A percentile compares a stretch with the other conserved stretches of the same genome.
These are phyloP conservation scores for Hyphantria cunea DNA, from an alignment of 1,140 invertebrate genomes.

Conservation along the genomic window DNA sequence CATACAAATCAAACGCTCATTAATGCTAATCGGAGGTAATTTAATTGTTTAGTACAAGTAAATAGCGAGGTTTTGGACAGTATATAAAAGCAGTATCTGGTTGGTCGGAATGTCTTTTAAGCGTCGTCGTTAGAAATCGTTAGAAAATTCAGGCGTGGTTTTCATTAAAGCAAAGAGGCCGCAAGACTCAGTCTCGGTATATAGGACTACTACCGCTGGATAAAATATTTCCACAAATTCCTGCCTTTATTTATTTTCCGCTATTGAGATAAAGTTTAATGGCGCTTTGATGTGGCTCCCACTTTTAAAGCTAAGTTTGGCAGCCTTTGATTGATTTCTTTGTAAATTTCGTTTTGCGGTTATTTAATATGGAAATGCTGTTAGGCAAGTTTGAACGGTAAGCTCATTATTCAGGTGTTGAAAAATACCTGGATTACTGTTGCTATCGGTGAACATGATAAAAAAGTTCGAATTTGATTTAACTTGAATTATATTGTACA, in stretches of 20 bases:
- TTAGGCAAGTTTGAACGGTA: slow-evolving; percentile 28
- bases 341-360: slow-evolving; percentile 50
- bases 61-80: neutral
- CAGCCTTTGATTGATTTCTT: slow-evolving; percentile 72
- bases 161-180: slow-evolving; percentile 73
- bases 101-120: slow-evolving; percentile 45
- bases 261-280: slow-evolving; percentile 77
- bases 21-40: slow-evolving; percentile 9
- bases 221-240: slow-evolving; percentile 74
- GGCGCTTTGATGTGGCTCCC: slow-evolving; percentile 73
- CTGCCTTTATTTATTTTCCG: slow-evolving; percentile 74
- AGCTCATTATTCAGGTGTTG: slow-evolving; percentile 19
- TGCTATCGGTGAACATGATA: neutral
- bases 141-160: slow-evolving; percentile 53
- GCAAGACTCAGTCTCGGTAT: slow-evolving; percentile 54
- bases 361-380: slow-evolving; percentile 42
- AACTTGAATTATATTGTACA: no score
- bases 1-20: slow-evolving; percentile 9
- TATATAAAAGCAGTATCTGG: slow-evolving; percentile 5
- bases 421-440: neutral
- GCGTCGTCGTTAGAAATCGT: slow-evolving; percentile 55
- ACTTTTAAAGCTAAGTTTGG: slow-evolving; percentile 63
- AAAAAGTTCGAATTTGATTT: no score
- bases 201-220: slow-evolving; percentile 49
- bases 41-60: neutral